Evolutionary conservation across 37 sponge, comb jelly and placozoan species (phyloP), one percentile per base, ranked within the genome.

Genomic region (Petrosia ficiformis): DNA sequence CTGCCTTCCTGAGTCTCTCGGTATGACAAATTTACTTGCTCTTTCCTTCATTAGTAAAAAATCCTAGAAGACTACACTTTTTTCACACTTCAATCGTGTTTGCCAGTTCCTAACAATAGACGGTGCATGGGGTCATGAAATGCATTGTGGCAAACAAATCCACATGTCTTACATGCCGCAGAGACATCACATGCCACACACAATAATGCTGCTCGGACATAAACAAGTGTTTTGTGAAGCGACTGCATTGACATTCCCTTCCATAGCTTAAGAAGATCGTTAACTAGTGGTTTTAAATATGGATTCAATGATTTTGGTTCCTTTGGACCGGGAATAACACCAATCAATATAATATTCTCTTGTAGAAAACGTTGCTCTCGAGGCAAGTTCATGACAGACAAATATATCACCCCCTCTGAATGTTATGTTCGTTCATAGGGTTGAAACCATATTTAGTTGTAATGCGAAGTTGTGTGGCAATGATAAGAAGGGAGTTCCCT

Each of bases 111-210:
- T 11, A 74, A 32, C 36, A 74, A 40, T 32, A 74, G 14, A 74
- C 65, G 61, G 26, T 76, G 77, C 77, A 76, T 76, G 4, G 77
- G 77, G 30, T 44, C 80, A 22, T n/a, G 57, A 4, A 2, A 11
- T 42, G 80, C 80, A 56, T 16, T 59, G 34, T 80, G 80, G 25
- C 40, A 40, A 4, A 80, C 63, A 80, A 80, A 78, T 3, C 79
- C 79, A 39, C 39, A 34, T 6, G 56, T 65, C 39, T 80, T 80
- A 14, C 80, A 24, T 11, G 29, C 41, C 5, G 80, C 80, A 37
- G 80, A 72, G 32, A 65, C 41, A 37, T 79, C 80, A 79, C 80
- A 70, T 8, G 33, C 38, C 24, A 40, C 28, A 32, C 77, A 76
- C 5, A 67, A 43, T 5, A 77, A 30, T 4, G 69, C 78, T 65